These are phyloP conservation scores for Hololepta plana DNA, from an alignment of 2,888 invertebrate species.

Conservation along the genomic window DNA sequence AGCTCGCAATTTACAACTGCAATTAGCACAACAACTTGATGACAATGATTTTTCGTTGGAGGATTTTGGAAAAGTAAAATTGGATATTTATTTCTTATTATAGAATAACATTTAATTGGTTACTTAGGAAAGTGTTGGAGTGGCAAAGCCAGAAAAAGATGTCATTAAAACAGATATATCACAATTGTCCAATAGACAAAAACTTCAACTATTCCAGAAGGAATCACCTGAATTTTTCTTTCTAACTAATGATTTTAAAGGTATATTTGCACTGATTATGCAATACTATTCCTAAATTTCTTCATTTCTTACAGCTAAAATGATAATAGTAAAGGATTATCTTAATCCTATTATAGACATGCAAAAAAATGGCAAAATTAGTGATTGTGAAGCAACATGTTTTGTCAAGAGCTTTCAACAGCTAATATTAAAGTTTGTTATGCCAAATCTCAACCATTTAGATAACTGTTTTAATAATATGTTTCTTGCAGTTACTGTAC, in stretches of 20 bases:
- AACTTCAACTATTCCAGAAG: conserved; percentile 56
- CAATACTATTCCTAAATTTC: conserved; percentile 1
- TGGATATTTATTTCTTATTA: conserved; percentile 7
- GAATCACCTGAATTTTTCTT: conserved; percentile 77
- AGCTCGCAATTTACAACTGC: conserved; percentile 61
- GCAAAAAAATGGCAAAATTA: conserved; percentile 39
- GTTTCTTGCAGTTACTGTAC: conserved; percentile 55
- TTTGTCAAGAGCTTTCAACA: conserved; percentile 41
- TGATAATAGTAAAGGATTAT: conserved; percentile 44
- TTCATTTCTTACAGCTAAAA: conserved; percentile 16
- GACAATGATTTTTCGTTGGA: conserved; percentile 59
- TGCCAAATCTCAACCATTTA: conserved; percentile 1
- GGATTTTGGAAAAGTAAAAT: conserved; percentile 27
- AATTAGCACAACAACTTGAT: conserved; percentile 57
- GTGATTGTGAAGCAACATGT: conserved; percentile 44
- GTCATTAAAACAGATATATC: conserved; percentile 59
- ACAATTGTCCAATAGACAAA: conserved; percentile 56
- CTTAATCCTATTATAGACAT: conserved; percentile 50
- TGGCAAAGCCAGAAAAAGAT: conserved; percentile 26
- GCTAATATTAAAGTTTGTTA: conserved; percentile 29
- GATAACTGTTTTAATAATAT: conserved; percentile 4
- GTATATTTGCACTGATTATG: conserved; percentile 23
- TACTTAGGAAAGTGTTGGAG: conserved; percentile 15
- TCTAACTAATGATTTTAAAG: conserved; percentile 61
- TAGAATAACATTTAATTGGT: too few species aligned